A percentile compares a stretch with the other conserved stretches of the same genome.
Evolutionary conservation across 2,113 vertebrate genomes (phyloP).

Genomic region (Etheostoma cragini): DNA sequence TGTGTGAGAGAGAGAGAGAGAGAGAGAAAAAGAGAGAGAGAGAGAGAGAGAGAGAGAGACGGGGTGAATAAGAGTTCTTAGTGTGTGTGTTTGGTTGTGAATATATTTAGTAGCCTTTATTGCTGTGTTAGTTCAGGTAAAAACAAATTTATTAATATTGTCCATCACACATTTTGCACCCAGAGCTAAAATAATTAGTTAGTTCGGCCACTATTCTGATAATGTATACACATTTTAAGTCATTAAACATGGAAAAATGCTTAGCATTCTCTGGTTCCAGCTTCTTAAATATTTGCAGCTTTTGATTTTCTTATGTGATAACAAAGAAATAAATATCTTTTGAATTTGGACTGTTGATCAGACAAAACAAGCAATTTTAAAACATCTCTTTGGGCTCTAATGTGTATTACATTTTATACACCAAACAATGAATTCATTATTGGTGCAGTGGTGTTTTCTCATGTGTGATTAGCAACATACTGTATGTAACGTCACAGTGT

Average conservation of each 20-base stretch:
- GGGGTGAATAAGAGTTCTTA: constrained; percentile 55
- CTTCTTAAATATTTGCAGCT: background rate
- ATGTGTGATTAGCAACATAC: constrained; percentile 12
- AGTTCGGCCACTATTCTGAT: background rate
- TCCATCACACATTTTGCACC: background rate
- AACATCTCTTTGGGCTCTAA: background rate
- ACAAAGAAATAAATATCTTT: background rate
- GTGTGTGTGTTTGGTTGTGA: constrained; percentile 13
- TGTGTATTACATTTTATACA: background rate
- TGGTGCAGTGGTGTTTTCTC: background rate
- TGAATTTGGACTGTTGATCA: background rate
- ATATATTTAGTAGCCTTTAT: background rate
- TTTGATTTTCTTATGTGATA: background rate
- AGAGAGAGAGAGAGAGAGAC: too few species aligned
- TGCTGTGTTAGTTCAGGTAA: background rate
- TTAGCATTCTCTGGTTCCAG: background rate
- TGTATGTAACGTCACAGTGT: constrained; percentile 1
- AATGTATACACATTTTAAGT: background rate
- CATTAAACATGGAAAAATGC: background rate
- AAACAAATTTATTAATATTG: constrained; percentile 21
- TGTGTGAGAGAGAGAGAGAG: too few species aligned
- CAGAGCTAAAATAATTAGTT: constrained; percentile 11
- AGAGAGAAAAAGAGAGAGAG: too few species aligned
- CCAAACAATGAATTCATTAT: background rate
- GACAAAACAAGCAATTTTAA: background rate